Percentiles rank a stretch among this genome's conserved stretches.
Conservation (phyloP, 2,888 invertebrate genomes). For the Gortyna flavago region DNA sequence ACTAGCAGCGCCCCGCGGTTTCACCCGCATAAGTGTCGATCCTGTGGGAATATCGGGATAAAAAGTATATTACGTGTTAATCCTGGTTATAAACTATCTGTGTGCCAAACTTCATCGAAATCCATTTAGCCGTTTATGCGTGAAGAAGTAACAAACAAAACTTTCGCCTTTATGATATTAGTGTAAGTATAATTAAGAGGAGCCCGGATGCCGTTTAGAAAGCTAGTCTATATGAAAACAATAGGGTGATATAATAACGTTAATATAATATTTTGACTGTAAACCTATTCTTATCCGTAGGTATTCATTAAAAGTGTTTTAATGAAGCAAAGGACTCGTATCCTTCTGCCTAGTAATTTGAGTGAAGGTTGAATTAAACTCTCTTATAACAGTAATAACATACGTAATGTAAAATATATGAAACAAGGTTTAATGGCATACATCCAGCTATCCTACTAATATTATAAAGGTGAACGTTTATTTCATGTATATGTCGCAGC, state of each 20-base stretch:
- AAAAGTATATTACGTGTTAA: too few relatives aligned
- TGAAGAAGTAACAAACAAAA: too few relatives aligned
- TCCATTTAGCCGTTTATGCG: too few relatives aligned
- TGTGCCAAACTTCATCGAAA: too few relatives aligned
- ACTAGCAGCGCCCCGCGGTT: background rate
- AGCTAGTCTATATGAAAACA: slow-evolving; percentile 4
- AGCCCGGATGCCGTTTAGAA: background rate
- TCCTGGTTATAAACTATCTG: too few relatives aligned
- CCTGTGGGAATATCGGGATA: too few relatives aligned
- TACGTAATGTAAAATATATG: background rate
- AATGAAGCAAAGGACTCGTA: slow-evolving; percentile 54
- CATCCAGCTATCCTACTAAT: background rate
- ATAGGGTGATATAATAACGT: background rate
- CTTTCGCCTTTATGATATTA: too few relatives aligned
- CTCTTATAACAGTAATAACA: background rate
- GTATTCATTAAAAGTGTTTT: slow-evolving; percentile 67
- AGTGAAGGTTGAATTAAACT: slow-evolving; percentile 11
- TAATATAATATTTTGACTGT: background rate
- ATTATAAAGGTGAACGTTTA: background rate
- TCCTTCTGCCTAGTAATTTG: slow-evolving; percentile 22
- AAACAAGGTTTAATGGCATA: background rate
- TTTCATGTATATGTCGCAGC: background rate
- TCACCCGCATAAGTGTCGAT: too few relatives aligned
- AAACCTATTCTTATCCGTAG: slow-evolving; percentile 40
- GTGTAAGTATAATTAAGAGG: background rate